Percentiles rank a stretch among this genome's conserved stretches.
Conservation (phyloP, 2,888 invertebrate genomes). For the Scaptomyza parva region DNA sequence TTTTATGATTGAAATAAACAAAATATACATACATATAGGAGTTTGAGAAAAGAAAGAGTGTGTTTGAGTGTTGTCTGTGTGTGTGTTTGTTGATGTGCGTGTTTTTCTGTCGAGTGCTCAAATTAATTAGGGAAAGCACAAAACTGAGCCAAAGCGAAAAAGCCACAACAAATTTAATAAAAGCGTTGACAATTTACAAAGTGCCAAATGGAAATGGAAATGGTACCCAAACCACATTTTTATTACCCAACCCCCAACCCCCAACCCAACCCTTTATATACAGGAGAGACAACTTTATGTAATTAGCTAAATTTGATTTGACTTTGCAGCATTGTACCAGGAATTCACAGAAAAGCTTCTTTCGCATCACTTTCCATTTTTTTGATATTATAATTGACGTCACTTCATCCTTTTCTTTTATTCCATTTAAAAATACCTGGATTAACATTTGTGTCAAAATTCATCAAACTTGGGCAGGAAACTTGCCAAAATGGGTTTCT, state of each 20-base stretch:
- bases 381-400: no score
- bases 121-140: constrained; percentile 71
- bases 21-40: constrained; percentile 27
- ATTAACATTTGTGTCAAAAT: neutral
- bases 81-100: constrained; percentile 9
- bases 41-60: constrained; percentile 5
- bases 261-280: constrained; percentile 3
- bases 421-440: no score
- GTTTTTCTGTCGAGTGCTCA: constrained; percentile 49
- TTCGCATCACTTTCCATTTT: no score
- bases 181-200: constrained; percentile 58
- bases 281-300: constrained; percentile 13
- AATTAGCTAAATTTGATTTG: constrained; percentile 60
- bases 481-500: neutral
- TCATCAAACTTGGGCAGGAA: neutral
- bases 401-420: no score
- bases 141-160: constrained; percentile 26
- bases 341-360: constrained; percentile 31
- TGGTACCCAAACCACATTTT: constrained; percentile 36
- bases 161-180: constrained; percentile 68
- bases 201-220: constrained; percentile 1
- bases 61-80: constrained; percentile 3
- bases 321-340: constrained; percentile 17
- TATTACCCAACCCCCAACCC: no score
- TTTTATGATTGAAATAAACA: constrained; percentile 73